Evolutionary conservation across 2,888 invertebrate species (phyloP), one percentile per base, ranked within the genome.

Genomic region (Venustoraphidia nigricollis): DNA sequence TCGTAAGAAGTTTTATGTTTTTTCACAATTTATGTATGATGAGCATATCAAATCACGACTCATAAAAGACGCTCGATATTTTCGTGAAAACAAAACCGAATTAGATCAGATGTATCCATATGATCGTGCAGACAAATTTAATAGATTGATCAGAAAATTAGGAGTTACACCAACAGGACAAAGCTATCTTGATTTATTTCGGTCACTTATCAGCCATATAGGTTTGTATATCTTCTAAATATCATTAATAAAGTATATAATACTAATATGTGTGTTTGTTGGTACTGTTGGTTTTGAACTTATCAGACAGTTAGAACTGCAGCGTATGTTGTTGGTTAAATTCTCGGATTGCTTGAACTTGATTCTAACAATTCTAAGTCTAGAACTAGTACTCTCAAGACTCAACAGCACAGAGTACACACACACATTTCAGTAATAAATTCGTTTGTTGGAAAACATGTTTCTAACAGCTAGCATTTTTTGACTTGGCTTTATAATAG

Each of bases 11-110:
- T 86, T 98, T 59, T 87, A 85, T 57, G 84, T 85, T 1, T 92
- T 98, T 64, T 96, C 96, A 0, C 95, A 96, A 66, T 97, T 97
- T 64, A 79, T 98, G 66, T 96, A 87, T 62, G 96, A 97, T 63
- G 98, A 98, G 66, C 94, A 94, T 60, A 94, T 98, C 45, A 95
- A 96, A 66, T 94, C 95, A 0, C 77, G 93, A 49, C 72, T 98
- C 3, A 77, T 91, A 54, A 92, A 93, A 66, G 95, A 95, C 64
- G 72, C 88, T 52, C 77, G 87, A 55, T 81, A 77, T 61, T 88
- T 93, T 60, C 77, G 81, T 52, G 93, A 94, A 59, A 79, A 77
- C 57, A 77, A 79, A 58, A 68, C 66, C 51, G 68, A 74, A 42
- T 70, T 76, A 53, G 76, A 78, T 55, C 79, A 81, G 55, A 82